Conservation (phyloP, 2,888 invertebrate species). For the Acronicta alni region DNA sequence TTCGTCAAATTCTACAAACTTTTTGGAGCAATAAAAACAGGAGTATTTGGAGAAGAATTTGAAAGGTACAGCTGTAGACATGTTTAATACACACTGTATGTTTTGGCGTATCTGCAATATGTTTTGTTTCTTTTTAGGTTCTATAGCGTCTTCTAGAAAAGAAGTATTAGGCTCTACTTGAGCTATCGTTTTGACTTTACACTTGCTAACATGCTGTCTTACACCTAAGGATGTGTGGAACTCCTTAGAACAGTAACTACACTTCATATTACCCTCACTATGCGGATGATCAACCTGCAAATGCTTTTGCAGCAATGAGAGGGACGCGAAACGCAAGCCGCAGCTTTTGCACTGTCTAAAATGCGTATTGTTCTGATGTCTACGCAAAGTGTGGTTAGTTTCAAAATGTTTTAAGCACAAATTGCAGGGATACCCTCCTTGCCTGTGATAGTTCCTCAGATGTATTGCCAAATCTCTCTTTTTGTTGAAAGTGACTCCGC, state of each 20-base stretch:
- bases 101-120: conserved; percentile 76
- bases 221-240: conserved; percentile 73
- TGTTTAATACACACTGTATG: conserved; percentile 79
- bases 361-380: conserved; percentile 73
- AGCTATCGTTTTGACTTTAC: conserved; percentile 67
- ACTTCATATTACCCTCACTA: conserved; percentile 66
- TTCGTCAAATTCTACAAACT: conserved; percentile 78
- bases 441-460: conserved; percentile 69
- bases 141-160: conserved; percentile 48
- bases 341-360: conserved; percentile 75
- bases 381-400: conserved; percentile 58
- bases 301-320: conserved; percentile 71
- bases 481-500: conserved; percentile 74
- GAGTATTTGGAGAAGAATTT: conserved; percentile 79
- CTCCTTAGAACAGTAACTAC: conserved; percentile 74
- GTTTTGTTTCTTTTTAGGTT: conserved; percentile 71
- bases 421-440: conserved; percentile 75
- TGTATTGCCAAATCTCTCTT: conserved; percentile 75
- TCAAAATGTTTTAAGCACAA: conserved; percentile 70
- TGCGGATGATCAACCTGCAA: conserved; percentile 71
- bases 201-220: conserved; percentile 73
- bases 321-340: conserved; percentile 66
- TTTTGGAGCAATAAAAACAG: conserved; percentile 81
- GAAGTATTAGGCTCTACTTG: conserved; percentile 50
- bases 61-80: conserved; percentile 82